Conservation (phyloP, 2,113 vertebrate genomes). For the Macrotis lagotis region DNA sequence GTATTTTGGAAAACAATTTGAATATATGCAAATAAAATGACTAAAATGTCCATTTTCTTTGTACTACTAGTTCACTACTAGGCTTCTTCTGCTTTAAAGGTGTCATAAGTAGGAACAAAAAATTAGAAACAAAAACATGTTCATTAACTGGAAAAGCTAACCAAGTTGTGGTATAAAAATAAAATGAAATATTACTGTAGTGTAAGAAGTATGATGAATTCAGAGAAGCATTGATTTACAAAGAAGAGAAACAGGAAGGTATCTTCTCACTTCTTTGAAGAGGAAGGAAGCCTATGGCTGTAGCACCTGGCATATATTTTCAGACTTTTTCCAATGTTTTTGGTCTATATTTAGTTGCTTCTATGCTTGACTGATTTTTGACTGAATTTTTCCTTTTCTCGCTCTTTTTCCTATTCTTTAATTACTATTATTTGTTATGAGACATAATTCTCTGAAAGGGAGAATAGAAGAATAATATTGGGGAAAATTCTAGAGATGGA, state of each 20-base stretch:
- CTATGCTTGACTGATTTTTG: too few relatives aligned
- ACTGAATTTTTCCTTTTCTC: background rate
- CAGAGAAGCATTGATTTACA: background rate
- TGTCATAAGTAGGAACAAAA: too few relatives aligned
- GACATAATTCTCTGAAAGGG: background rate
- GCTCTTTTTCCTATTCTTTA: background rate
- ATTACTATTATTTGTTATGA: too few relatives aligned
- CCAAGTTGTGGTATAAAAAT: background rate
- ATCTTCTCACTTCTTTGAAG: background rate
- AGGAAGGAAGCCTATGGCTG: background rate
- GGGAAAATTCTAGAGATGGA: background rate
- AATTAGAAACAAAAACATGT: background rate
- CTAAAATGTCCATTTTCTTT: too few relatives aligned
- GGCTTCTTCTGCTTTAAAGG: too few relatives aligned
- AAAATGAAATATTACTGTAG: background rate
- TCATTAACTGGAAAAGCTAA: background rate
- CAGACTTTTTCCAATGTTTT: background rate
- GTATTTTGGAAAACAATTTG: too few relatives aligned
- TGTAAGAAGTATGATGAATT: background rate
- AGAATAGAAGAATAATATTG: background rate
- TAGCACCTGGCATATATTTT: background rate
- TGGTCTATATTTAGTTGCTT: too few relatives aligned
- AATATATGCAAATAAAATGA: too few relatives aligned
- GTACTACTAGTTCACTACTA: too few relatives aligned
- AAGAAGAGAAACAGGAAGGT: background rate